These are phyloP conservation scores for Sciurus niger DNA, from an alignment of 2,113 vertebrate genomes.

Conservation along the genomic window DNA sequence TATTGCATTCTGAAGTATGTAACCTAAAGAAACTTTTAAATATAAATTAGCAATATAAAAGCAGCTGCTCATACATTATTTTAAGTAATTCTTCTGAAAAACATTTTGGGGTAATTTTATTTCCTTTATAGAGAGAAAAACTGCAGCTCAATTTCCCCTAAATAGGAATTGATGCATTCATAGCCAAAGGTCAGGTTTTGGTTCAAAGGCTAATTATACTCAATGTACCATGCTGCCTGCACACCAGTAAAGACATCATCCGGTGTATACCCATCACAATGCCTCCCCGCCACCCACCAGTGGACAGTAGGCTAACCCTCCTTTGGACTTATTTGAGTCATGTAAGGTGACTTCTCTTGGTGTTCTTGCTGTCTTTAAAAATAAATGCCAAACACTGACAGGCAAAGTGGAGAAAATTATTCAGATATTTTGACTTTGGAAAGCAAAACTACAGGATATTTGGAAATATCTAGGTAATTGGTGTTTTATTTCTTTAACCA, in stretches of 20 bases:
- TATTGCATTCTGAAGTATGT: not conserved
- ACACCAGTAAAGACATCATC: not conserved
- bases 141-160: not conserved
- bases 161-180: not conserved
- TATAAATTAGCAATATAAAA: not conserved
- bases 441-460: not conserved
- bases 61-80: not conserved
- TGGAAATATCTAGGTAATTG: not conserved
- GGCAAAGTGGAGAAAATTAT: not conserved
- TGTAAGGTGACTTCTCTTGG: not conserved
- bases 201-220: not conserved
- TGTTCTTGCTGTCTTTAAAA: not conserved
- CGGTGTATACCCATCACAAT: no score
- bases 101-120: not conserved
- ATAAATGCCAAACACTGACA: not conserved
- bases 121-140: not conserved
- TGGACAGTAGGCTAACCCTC: not conserved
- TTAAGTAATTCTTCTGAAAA: not conserved
- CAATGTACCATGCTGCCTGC: not conserved
- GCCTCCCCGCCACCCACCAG: no score
- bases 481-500: not conserved
- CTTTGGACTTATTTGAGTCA: not conserved
- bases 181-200: not conserved
- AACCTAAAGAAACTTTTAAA: not conserved
- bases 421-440: not conserved